phyloP scores from a whole-genome alignment of 2,888 invertebrate genomes.

The Pseudanteris insignis region DNA sequence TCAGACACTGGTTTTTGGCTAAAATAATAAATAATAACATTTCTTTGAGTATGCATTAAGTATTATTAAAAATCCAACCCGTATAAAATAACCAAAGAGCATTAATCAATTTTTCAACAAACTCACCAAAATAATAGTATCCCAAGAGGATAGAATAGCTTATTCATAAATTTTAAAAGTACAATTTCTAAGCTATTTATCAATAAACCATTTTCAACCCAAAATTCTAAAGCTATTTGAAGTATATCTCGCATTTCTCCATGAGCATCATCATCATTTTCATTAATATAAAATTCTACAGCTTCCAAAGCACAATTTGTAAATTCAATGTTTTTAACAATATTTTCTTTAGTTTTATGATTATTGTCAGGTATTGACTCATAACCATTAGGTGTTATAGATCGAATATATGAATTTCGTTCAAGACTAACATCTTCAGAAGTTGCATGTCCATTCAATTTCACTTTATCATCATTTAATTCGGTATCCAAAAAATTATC shows the following conservation, averaged over 20 bases:
- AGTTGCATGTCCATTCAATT: conserved; percentile 11
- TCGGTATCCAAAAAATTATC: conserved; percentile 51
- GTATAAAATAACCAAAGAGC: conserved; percentile 3
- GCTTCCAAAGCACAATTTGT: conserved; percentile 52
- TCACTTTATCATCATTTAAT: conserved; percentile 44
- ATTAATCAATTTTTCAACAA: conserved; percentile 23
- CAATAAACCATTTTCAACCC: conserved; percentile 65
- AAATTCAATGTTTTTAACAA: conserved; percentile 22
- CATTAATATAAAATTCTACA: conserved; percentile 61
- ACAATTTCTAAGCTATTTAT: conserved; percentile 70
- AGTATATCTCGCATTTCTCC: conserved; percentile 58
- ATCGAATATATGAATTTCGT: conserved; percentile 36
- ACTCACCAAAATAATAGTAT: conserved; percentile 62
- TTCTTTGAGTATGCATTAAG: too few relatives aligned
- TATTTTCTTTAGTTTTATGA: conserved; percentile 6
- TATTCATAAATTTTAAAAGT: conserved; percentile 70
- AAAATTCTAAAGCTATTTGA: conserved; percentile 63
- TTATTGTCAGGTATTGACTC: conserved; percentile 14
- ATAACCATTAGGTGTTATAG: conserved; percentile 35
- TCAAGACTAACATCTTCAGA: conserved; percentile 18
- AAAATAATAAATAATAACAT: too few relatives aligned
- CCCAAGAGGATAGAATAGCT: conserved; percentile 62
- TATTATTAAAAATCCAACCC: not conserved
- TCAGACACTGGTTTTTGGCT: conserved; percentile 48
- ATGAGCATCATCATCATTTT: conserved; percentile 58